Conservation (phyloP, 2,113 vertebrate genomes). For the Rhinogobius similis region DNA sequence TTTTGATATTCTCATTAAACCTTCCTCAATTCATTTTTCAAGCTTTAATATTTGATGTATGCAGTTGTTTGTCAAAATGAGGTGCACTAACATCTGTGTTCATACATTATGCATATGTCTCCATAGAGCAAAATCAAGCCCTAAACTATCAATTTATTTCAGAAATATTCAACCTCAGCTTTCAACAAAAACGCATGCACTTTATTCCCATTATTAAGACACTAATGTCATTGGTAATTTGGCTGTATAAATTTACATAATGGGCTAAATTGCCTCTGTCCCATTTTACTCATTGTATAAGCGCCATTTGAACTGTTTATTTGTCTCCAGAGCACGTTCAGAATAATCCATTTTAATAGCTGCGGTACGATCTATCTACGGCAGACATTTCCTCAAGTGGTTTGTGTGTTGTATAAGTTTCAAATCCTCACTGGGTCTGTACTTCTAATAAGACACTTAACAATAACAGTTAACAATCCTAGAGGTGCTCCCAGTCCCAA, state of each 20-base stretch:
- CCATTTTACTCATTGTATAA: not conserved
- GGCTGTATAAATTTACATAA: not conserved
- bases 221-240: not conserved
- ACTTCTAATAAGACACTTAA: slow-evolving; percentile 27
- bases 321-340: not conserved
- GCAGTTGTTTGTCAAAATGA: not conserved
- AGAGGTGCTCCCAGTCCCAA: slow-evolving; percentile 52
- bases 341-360: not conserved
- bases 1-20: too few relatives aligned
- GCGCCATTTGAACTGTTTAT: slow-evolving; percentile 1
- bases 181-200: not conserved
- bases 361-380: not conserved
- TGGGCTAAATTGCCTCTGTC: not conserved
- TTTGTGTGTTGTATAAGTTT: slow-evolving; percentile 13
- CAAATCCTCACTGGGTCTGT: slow-evolving; percentile 16
- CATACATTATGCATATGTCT: not conserved
- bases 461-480: slow-evolving; percentile 11
- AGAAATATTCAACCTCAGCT: not conserved
- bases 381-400: not conserved
- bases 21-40: not conserved
- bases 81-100: not conserved
- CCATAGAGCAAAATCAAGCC: not conserved
- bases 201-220: not conserved
- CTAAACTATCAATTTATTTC: not conserved
- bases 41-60: not conserved